These are phyloP conservation scores for Alaudala cheleensis DNA, from an alignment of 2,113 vertebrate species.

Conservation along the genomic window DNA sequence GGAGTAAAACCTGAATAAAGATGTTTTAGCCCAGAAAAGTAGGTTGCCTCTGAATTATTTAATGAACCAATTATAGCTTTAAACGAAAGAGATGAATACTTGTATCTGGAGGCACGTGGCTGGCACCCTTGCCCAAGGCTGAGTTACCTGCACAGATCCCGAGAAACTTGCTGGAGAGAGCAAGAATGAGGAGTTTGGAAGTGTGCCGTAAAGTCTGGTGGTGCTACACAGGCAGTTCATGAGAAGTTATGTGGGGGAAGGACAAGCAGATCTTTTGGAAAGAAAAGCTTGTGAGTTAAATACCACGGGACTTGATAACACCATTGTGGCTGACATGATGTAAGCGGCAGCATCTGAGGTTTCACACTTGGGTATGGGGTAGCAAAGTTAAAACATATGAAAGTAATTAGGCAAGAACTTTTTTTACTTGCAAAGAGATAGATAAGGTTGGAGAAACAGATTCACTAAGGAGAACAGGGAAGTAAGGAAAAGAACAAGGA, in stretches of 20 bases:
- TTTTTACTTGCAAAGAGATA: not conserved
- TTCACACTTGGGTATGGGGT: not conserved
- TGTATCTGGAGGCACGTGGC: fast-evolving
- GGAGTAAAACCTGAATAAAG: not conserved
- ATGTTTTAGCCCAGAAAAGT: not conserved
- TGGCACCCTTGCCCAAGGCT: not conserved
- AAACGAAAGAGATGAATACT: not conserved
- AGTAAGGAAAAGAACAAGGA: too few species aligned
- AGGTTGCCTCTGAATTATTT: not conserved
- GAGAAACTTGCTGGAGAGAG: not conserved
- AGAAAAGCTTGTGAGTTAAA: not conserved
- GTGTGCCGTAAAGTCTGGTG: fast-evolving
- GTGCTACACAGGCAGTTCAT: not conserved
- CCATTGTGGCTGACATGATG: not conserved
- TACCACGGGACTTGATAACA: too few species aligned
- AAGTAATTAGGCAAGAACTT: not conserved
- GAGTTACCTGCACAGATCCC: not conserved
- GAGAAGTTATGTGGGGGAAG: not conserved
- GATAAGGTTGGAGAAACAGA: not conserved
- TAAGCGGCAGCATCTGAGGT: not conserved
- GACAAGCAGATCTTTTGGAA: not conserved
- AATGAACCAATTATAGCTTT: not conserved
- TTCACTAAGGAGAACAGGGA: too few species aligned
- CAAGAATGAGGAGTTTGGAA: not conserved
- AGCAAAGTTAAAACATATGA: not conserved